These are phyloP conservation scores for Xenops minutus DNA, from an alignment of 2,797 vertebrate genomes.

Conservation along the genomic window DNA sequence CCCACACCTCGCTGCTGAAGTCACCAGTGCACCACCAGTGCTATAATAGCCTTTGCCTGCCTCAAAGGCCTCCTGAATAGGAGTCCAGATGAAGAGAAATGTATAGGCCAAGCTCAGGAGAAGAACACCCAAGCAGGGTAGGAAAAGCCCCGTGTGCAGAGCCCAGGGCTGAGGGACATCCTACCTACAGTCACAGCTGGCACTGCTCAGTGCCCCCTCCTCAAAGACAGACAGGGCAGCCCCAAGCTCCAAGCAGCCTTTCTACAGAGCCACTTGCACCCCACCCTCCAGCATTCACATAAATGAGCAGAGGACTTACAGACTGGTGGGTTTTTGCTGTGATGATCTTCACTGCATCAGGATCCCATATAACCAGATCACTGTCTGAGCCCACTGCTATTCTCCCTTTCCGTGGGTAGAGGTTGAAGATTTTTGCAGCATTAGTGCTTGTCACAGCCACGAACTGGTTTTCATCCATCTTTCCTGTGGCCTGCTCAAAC, in stretches of 20 bases:
- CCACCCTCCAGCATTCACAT: neutral
- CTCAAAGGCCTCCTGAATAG: neutral
- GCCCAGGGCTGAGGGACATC: neutral
- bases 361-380: constrained; percentile 96
- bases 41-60: neutral
- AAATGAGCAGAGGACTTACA: constrained; percentile 71
- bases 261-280: rapidly evolving
- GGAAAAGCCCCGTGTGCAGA: neutral
- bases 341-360: constrained; percentile 89
- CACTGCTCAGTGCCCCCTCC: neutral
- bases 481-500: constrained; percentile 87
- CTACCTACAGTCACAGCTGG: neutral
- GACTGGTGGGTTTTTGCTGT: constrained; percentile 95
- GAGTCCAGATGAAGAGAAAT: neutral
- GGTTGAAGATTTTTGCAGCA: constrained; percentile 96
- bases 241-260: neutral
- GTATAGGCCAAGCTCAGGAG: neutral
- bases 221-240: neutral
- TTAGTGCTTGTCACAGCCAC: constrained; percentile 98
- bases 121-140: neutral
- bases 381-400: constrained; percentile 94
- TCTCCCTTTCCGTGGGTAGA: constrained; percentile 95
- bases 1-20: neutral
- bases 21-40: neutral
- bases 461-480: constrained; percentile 99